Base-by-base conservation (phyloP, 23 tunicate species). In the Phallusia fumigata region DNA sequence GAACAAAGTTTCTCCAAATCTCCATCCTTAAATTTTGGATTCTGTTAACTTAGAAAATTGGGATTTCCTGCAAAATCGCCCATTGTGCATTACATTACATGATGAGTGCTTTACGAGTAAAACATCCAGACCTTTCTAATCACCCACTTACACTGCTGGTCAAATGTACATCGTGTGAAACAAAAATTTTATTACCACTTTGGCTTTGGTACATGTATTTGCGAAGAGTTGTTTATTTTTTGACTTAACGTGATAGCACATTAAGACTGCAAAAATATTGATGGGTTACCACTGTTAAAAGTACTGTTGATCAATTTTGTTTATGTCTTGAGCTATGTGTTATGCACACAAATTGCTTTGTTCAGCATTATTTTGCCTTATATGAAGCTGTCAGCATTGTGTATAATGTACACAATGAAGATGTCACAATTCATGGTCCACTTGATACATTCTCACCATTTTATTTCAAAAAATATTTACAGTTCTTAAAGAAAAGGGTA, bases 221-320 rank as follows among this genome's bases (percentile, higher is more conserved):
- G 79, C 32, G 35, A 33, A 76, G 79, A 76, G 44, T 35, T 76
- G n/a, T 30, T 33, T 84, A 15, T 18, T 33, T 31, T 26, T 33
- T 32, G 75, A 65, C 80, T 32, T 13, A 31, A 33, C 18, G 58
- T 51, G 33, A 30, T 30, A 31, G 26, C 18, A 21, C 44, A 13
- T 34, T 84, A 28, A 32, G 31, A 33, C 53, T 84, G 77, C 84
- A 86, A 21, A 45, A 86, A 86, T 72, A 72, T 86, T 52, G 89
- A 79, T 79, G 89, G 89, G 22, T 31, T 86, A 31, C 89, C 84
- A 18, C 19, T 86, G 80, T 86, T 86, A 69, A 86, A 72, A 79
- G 84, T 31, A 50, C 73, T 26, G 69, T 40, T 18, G 30, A n/a
- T 30, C 79, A 72, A 79, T 47, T 86, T 86, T 79, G 89, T 82